Conservation (phyloP, 2,113 vertebrate genomes). For the Reinhardtius hippoglossoides region DNA sequence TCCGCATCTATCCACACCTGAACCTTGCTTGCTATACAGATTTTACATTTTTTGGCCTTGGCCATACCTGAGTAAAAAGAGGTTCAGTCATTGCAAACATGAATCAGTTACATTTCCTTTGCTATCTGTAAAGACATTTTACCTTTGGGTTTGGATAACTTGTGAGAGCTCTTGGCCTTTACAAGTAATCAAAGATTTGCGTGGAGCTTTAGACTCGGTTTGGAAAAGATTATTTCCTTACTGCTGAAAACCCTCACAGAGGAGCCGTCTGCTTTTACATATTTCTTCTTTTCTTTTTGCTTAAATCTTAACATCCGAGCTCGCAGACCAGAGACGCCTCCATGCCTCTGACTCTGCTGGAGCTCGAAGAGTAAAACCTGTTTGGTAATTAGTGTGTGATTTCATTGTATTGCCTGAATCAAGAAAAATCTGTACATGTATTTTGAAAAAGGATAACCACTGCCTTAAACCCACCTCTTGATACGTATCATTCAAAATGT, state of each 20-base stretch:
- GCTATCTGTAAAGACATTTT: slow-evolving; percentile 51
- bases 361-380: slow-evolving; percentile 32
- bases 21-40: slow-evolving; percentile 23
- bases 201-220: slow-evolving; percentile 41
- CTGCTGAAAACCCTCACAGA: slow-evolving; percentile 57
- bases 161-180: slow-evolving; percentile 36
- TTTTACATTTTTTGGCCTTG: not conserved
- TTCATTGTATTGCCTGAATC: slow-evolving; percentile 59
- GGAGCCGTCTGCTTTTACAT: slow-evolving; percentile 28
- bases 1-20: slow-evolving; percentile 13
- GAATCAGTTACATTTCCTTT: slow-evolving; percentile 43
- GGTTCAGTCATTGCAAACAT: slow-evolving; percentile 46
- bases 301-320: slow-evolving; percentile 37
- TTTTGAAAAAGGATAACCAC: slow-evolving; percentile 69
- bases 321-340: slow-evolving; percentile 21
- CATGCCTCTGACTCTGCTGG: slow-evolving; percentile 38
- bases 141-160: slow-evolving; percentile 61
- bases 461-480: slow-evolving; percentile 78
- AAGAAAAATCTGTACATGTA: slow-evolving; percentile 50
- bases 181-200: slow-evolving; percentile 44
- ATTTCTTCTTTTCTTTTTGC: slow-evolving; percentile 3
- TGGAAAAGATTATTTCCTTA: slow-evolving; percentile 56
- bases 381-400: slow-evolving; percentile 49
- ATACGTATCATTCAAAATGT: slow-evolving; percentile 52
- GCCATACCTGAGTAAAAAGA: slow-evolving; percentile 39